Conservation (phyloP, 2,113 vertebrate genomes). For the Colaptes auratus region DNA sequence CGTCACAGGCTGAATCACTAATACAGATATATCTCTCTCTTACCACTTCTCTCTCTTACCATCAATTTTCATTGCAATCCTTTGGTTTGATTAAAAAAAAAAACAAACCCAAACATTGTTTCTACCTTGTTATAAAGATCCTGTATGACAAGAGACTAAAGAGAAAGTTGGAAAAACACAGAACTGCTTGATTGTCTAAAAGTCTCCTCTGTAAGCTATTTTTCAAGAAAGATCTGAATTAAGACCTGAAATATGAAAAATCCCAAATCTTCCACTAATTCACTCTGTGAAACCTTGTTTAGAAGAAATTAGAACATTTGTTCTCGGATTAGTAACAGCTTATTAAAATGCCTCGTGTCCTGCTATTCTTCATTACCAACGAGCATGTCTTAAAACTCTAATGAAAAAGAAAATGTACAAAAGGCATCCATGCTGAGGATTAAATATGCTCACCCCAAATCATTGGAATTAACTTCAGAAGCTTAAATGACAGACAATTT, state of each 20-base stretch:
- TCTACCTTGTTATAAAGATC: not conserved
- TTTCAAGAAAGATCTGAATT: not conserved
- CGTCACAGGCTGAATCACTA: not conserved
- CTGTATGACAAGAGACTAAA: not conserved
- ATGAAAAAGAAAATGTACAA: not conserved
- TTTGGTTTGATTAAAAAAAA: not conserved
- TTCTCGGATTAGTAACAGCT: not conserved
- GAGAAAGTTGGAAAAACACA: not conserved
- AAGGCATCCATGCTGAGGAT: not conserved
- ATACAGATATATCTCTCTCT: not conserved
- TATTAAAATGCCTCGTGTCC: not conserved
- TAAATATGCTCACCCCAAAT: not conserved
- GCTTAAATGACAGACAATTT: constrained; percentile 1
- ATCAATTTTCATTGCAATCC: not conserved
- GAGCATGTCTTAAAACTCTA: not conserved
- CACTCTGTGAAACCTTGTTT: not conserved
- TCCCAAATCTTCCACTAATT: not conserved
- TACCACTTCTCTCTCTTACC: not conserved
- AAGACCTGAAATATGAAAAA: not conserved
- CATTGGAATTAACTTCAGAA: not conserved
- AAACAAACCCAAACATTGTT: not conserved
- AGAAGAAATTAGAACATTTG: not conserved
- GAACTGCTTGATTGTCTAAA: not conserved
- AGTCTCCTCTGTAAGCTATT: not conserved
- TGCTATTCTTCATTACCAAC: not conserved